These are phyloP conservation scores for Lordiphosa stackelbergi DNA, from an alignment of 1,140 invertebrate genomes.

Conservation along the genomic window DNA sequence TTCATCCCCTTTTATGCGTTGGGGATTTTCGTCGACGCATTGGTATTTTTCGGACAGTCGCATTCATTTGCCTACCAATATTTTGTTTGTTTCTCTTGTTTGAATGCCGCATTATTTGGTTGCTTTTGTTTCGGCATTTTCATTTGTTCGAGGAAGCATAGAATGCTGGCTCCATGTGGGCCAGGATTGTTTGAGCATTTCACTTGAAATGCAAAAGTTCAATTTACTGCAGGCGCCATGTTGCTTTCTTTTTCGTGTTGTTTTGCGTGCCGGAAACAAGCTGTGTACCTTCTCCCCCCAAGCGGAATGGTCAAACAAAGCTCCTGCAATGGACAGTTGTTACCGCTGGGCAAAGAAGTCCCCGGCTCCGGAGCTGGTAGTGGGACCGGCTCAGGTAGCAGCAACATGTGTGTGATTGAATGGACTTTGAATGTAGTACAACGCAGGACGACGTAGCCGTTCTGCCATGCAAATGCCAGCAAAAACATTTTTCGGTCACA, in stretches of 20 bases:
- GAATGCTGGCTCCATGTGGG: constrained; percentile 33
- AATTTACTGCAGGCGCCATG: constrained; percentile 62
- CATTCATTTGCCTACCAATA: constrained; percentile 1
- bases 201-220: constrained; percentile 67
- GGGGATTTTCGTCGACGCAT: background rate
- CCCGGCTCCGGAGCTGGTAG: constrained; percentile 5
- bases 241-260: constrained; percentile 63
- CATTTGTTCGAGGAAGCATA: constrained; percentile 23
- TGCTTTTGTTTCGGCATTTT: constrained; percentile 54
- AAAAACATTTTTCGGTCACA: constrained; percentile 68
- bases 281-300: constrained; percentile 27
- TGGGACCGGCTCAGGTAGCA: constrained; percentile 12
- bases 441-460: constrained; percentile 49
- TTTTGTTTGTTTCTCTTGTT: constrained; percentile 5
- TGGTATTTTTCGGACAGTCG: background rate
- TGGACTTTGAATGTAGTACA: constrained; percentile 64
- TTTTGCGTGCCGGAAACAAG: constrained; percentile 58
- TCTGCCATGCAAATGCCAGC: constrained; percentile 63
- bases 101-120: constrained; percentile 24
- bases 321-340: constrained; percentile 68
- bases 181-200: constrained; percentile 47
- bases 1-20: background rate
- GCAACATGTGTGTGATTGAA: constrained; percentile 53
- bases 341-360: constrained; percentile 66
- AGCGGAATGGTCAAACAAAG: constrained; percentile 49